phyloP scores from a whole-genome alignment of 2,113 vertebrate species.

The Geococcyx californianus region DNA sequence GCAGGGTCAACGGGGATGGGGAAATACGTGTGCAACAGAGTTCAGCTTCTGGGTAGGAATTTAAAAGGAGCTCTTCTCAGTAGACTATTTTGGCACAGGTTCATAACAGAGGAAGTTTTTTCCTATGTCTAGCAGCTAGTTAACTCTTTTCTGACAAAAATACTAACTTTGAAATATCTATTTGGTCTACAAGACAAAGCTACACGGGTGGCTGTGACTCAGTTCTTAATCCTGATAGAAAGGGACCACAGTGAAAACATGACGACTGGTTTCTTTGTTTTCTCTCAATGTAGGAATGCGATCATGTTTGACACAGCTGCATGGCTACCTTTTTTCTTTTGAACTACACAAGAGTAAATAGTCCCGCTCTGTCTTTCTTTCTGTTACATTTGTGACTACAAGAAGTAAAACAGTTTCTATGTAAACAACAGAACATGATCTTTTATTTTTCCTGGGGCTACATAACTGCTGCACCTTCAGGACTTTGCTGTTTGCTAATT shows the following conservation, averaged over 20 bases:
- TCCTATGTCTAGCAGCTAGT: background rate
- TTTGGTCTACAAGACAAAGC: background rate
- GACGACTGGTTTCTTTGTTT: background rate
- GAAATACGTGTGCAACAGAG: accelerated
- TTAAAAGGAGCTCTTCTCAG: background rate
- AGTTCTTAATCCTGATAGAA: background rate
- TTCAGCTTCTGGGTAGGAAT: background rate
- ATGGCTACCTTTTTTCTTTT: background rate
- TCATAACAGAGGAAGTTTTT: background rate
- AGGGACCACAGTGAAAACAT: background rate
- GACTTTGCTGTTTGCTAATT: background rate
- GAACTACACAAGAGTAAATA: background rate
- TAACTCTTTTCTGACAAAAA: background rate
- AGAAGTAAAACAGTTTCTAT: background rate
- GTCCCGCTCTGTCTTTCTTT: background rate
- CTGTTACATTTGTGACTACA: background rate
- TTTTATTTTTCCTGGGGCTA: background rate
- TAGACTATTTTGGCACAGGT: background rate
- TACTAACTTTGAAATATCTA: background rate
- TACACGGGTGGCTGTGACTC: background rate
- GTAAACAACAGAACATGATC: background rate
- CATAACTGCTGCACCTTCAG: background rate
- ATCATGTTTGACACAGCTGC: background rate
- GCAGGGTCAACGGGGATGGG: background rate
- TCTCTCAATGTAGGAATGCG: background rate